Evolutionary conservation across 2,113 vertebrate species (phyloP), one percentile per base, ranked within the genome.

Genomic region (Ellobius talpinus): DNA sequence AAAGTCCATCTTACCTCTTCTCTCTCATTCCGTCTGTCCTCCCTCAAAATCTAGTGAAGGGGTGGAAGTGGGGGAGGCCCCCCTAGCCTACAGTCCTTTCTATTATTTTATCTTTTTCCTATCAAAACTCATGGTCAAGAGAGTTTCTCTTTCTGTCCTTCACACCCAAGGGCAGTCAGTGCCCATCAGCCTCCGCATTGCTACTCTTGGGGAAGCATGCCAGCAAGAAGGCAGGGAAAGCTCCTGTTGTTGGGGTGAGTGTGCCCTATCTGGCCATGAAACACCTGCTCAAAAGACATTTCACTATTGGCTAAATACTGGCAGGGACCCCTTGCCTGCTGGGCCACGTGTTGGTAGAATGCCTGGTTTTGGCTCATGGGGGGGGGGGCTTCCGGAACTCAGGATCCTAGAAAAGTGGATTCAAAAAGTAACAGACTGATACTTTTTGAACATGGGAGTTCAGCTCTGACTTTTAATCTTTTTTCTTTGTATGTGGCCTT

Each of bases 61-160:
- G 3, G 21, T 33, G 33, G 52, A 42, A 74, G 11, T 33, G 2
- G 14, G 39, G 31, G 1, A n/a, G 1, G 0, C 17, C 16, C 11
- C n/a, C 63, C 58, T 4, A 11, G 36, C 21, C n/a, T n/a, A 16
- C 1, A 2, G 6, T 16, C 14, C 36, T 42, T 87, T 12, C 0
- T 36, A 29, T 45, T 36, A 74, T 78, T 65, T 72, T 72, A 47
- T 47, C 63, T 87, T n/a, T 42, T 14, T 65, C 55, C 72, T 63
- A 4, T 65, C 85, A 70, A 70, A 70, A 65, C 10, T 36, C 17
- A 13, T 55, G 47, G 55, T 77, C 8, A n/a, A 72, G 73, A 91
- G 47, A 90, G 9, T 55, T 26, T 33, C 65, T 33, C 47, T 50
- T 33, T 87, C 66, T 87, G 72, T 13, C 68, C 23, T 76, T 63